Evolutionary conservation across 2,797 vertebrate species (phyloP).

Genomic region (Trichosurus vulpecula): DNA sequence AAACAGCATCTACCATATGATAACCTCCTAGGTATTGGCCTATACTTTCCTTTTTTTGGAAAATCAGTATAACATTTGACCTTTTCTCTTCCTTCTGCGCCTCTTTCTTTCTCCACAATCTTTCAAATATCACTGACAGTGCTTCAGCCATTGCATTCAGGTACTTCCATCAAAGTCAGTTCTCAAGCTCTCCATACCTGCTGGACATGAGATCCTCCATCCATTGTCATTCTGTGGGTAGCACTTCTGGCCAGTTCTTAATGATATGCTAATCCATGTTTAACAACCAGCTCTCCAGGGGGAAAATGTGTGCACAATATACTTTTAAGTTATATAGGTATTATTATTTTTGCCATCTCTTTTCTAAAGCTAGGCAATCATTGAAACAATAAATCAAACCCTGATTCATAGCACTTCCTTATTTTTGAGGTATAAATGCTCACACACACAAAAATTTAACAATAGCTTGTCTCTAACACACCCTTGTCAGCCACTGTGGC

Average conservation of each 20-base stretch:
- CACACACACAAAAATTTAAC: neutral
- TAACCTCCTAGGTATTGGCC: no score
- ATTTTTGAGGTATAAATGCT: neutral
- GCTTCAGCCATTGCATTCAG: neutral
- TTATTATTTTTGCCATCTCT: neutral
- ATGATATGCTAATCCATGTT: neutral
- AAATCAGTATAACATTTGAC: no score
- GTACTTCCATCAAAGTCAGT: neutral
- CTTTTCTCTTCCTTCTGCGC: no score
- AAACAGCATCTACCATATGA: neutral
- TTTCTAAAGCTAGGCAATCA: neutral
- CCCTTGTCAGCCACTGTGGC: neutral
- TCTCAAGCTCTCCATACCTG: neutral
- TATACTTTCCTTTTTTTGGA: no score
- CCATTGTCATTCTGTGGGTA: neutral
- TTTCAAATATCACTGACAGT: no score
- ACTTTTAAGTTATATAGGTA: neutral
- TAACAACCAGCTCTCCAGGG: neutral
- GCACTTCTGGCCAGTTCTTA: neutral
- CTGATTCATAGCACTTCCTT: neutral
- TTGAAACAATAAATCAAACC: neutral
- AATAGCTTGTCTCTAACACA: neutral
- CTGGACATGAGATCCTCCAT: neutral
- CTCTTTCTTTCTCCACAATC: no score
- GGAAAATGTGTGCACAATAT: neutral